phyloP scores from a whole-genome alignment of 92 coral and sea anemone genomes.

The Zoanthus solanderi region DNA sequence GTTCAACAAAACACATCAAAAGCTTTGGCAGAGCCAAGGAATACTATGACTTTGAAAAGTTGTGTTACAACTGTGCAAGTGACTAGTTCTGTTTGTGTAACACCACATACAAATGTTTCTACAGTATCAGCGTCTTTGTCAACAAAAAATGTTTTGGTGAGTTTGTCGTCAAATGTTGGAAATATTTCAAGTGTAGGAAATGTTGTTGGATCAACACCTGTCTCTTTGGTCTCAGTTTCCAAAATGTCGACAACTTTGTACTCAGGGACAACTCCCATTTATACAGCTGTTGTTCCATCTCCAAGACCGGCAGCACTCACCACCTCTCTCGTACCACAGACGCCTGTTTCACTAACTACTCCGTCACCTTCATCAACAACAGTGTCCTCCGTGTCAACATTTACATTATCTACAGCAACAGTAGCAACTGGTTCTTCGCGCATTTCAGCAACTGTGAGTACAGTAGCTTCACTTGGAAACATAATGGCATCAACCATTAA shows the following conservation, averaged over 20 bases:
- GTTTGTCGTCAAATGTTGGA: conserved; percentile 19
- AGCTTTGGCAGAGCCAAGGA: conserved; percentile 1
- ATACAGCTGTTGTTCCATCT: conserved; percentile 55
- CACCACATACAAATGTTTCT: background rate
- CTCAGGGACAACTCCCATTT: conserved; percentile 22
- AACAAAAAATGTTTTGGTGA: conserved; percentile 30
- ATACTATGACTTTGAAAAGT: background rate
- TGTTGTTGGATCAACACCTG: conserved; percentile 30
- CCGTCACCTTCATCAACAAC: background rate
- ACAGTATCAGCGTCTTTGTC: background rate
- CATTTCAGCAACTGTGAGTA: background rate
- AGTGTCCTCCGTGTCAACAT: background rate
- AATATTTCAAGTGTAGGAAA: conserved; percentile 15
- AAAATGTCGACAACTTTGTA: conserved; percentile 54
- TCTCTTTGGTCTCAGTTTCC: conserved; percentile 39
- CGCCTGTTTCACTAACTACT: background rate
- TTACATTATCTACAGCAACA: background rate
- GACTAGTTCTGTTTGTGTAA: conserved; percentile 6
- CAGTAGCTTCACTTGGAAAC: conserved; percentile 18
- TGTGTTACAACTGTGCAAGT: background rate
- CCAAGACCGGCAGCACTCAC: conserved; percentile 25
- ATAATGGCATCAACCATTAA: background rate
- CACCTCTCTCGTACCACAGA: conserved; percentile 11
- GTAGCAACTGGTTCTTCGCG: background rate
- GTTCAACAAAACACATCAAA: background rate